Evolutionary conservation across 2,113 vertebrate species (phyloP).

Genomic region (Numida meleagris): DNA sequence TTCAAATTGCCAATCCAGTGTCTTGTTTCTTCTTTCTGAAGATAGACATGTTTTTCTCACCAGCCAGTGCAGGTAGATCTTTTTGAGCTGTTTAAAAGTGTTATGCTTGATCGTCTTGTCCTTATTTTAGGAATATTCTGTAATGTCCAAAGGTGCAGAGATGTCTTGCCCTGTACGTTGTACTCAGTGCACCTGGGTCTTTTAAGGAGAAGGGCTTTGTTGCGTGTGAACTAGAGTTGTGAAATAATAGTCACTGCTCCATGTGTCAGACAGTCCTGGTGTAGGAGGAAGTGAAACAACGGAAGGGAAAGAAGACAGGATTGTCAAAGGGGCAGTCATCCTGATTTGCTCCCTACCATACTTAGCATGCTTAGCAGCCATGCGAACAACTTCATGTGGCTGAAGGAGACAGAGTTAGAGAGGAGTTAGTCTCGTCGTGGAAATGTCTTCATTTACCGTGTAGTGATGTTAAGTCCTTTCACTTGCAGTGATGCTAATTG

Average conservation of each 20-base stretch:
- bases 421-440: background rate
- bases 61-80: background rate
- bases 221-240: background rate
- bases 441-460: background rate
- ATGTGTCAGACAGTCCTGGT: background rate
- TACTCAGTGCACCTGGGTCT: fast-evolving
- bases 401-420: background rate
- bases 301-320: background rate
- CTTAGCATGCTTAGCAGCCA: background rate
- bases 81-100: background rate
- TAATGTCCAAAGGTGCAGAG: background rate
- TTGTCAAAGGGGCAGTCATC: background rate
- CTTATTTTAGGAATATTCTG: background rate
- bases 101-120: background rate
- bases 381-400: background rate
- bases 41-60: background rate
- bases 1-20: background rate
- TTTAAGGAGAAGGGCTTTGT: background rate
- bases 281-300: background rate
- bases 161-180: background rate
- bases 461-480: background rate
- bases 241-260: background rate
- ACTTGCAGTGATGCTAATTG: constrained; percentile 78
- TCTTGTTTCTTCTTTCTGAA: background rate
- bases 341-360: background rate